Base-by-base conservation (phyloP, 1,140 invertebrate genomes). In the Lasioglossum baleicum region DNA sequence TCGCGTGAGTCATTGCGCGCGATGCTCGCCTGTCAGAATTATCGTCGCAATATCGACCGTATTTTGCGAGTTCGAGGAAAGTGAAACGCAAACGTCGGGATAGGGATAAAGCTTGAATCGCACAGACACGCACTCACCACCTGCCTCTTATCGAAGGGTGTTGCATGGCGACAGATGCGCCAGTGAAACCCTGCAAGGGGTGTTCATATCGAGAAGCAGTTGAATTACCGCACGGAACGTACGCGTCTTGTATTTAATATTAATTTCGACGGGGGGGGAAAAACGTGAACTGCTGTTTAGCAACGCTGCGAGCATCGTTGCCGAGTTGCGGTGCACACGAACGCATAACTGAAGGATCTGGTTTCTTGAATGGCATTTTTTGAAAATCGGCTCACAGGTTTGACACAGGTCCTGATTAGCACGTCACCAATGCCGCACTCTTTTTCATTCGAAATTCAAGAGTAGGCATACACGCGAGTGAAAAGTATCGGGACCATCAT, bases 121-220 rank as follows among this genome's bases (percentile, higher is more conserved):
- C 26, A 77, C 73, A 58, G 67, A 78, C 75, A 81, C 78, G 74
- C 75, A 79, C 31, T 42, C 83, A 85, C 83, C 85, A 89, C 81
- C 85, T 90, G 86, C 80, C 71, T 75, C 5, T 85, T 74, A 81
- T 88, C 82, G 80, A 75, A 81, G 83, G 77, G 77, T 88, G 77
- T 74, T 83, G 78, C 84, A 67, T 81, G 73, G 80, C 74, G 73
- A 81, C 88, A 90, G 86, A 89, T 89, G 88, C 81, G 83, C 51
- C 63, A 5, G 75, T 71, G 88, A 90, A 90, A 85, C 83, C 82
- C 82, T 84, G 68, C 75, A 88, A 73, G 73, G 81, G 73, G 82
- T 81, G 79, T 74, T 68, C 68, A 67, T 84, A 81, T 83, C 70
- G 82, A 81, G 77, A 81, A 73, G 58, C 79, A 82, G 81, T 83